These are phyloP conservation scores for Mythimna albipuncta DNA, from an alignment of 2,888 invertebrate genomes.

Conservation along the genomic window DNA sequence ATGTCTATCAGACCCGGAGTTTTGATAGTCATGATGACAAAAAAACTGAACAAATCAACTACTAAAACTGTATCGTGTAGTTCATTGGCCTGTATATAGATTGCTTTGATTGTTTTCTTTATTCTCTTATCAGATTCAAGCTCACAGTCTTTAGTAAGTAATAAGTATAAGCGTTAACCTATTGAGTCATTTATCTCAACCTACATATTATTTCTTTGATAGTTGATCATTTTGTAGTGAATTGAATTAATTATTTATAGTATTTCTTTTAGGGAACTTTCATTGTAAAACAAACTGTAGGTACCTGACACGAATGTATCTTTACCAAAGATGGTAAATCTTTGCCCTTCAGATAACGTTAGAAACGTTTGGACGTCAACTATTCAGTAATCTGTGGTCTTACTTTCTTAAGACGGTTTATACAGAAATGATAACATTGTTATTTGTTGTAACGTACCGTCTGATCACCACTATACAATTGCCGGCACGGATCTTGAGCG, in stretches of 20 bases:
- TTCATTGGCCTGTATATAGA: not conserved
- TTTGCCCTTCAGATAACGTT: not conserved
- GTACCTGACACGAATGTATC: not conserved
- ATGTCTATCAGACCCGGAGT: too few species aligned
- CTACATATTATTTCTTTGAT: not conserved
- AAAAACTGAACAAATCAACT: too few species aligned
- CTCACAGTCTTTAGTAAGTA: not conserved
- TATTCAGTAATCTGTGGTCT: too few species aligned
- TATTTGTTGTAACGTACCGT: not conserved
- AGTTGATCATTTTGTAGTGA: not conserved
- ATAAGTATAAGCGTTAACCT: not conserved
- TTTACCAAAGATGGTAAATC: constrained; percentile 5
- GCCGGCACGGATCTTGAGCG: too few species aligned
- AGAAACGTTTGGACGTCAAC: not conserved
- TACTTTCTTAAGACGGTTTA: too few species aligned
- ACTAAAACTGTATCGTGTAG: not conserved
- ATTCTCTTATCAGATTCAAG: not conserved
- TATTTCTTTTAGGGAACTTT: not conserved
- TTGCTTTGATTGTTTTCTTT: constrained; percentile 1
- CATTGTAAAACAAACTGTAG: not conserved
- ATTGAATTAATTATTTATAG: not conserved
- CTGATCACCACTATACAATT: not conserved
- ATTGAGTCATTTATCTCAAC: not conserved
- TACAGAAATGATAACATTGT: not conserved
- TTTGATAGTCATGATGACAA: too few species aligned